A percentile compares a stretch with the other conserved stretches of the same genome.
phyloP scores from a whole-genome alignment of 2,888 invertebrate species.

The Hirtodrosophila confusa region DNA sequence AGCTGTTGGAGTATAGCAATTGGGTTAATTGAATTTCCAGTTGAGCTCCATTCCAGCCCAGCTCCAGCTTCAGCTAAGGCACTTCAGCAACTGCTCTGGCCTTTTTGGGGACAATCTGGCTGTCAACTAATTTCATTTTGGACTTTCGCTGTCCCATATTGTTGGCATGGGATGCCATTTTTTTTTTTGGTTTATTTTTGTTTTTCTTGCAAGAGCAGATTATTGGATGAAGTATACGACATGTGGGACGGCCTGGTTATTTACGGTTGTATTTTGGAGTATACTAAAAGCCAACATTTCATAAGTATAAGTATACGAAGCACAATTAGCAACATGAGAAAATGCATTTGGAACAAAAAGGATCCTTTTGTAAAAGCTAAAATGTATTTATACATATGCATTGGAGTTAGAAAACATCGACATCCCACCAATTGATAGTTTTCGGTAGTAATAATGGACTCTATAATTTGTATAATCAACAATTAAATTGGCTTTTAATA shows the following conservation, averaged over 20 bases:
- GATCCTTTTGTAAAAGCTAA: no score
- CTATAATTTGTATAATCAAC: no score
- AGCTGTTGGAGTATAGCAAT: slow-evolving; percentile 49
- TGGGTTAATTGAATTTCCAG: slow-evolving; percentile 76
- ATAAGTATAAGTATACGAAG: not conserved
- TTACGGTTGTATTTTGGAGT: slow-evolving; percentile 32
- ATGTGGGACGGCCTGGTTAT: slow-evolving; percentile 35
- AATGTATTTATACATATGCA: no score
- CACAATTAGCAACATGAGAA: no score
- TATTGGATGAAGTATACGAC: slow-evolving; percentile 35
- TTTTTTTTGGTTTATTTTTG: not conserved
- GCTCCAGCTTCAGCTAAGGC: slow-evolving; percentile 17
- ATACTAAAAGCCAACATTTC: slow-evolving; percentile 9
- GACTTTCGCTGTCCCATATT: slow-evolving; percentile 36
- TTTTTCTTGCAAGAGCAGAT: slow-evolving; percentile 34
- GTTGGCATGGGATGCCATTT: slow-evolving; percentile 25
- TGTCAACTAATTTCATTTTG: slow-evolving; percentile 72
- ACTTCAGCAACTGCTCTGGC: slow-evolving; percentile 5
- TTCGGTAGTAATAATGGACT: no score
- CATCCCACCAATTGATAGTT: no score
- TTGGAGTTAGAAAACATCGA: no score
- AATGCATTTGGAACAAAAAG: no score
- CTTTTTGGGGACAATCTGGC: slow-evolving; percentile 47
- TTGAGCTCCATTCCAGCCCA: slow-evolving; percentile 61
- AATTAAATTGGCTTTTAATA: no score